Percentiles rank a stretch among this genome's conserved stretches.
Conservation (phyloP, 30 jellyfish, hydroid and myxozoan genomes). For the Aurelia coerulea region DNA sequence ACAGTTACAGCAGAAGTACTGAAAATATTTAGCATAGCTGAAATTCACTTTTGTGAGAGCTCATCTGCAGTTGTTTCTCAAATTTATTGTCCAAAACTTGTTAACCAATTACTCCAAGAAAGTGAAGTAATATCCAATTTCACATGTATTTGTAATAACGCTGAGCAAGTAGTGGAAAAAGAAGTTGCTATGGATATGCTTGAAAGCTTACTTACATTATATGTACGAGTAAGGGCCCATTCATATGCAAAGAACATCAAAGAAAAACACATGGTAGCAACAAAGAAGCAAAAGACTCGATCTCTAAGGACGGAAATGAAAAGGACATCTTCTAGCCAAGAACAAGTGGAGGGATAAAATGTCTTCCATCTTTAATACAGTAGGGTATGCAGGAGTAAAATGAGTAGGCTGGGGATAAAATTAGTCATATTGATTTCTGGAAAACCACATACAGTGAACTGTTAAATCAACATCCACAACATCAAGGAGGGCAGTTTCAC, state of each 20-base stretch:
- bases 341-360: constrained; percentile 9
- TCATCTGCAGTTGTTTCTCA: constrained; percentile 31
- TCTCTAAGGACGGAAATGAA: constrained; percentile 16
- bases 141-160: constrained; percentile 26
- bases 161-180: constrained; percentile 5
- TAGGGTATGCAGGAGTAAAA: too few relatives aligned
- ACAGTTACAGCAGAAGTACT: constrained; percentile 52
- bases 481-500: too few relatives aligned
- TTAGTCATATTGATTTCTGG: too few relatives aligned
- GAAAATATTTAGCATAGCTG: constrained; percentile 40
- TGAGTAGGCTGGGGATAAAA: too few relatives aligned
- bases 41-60: constrained; percentile 3
- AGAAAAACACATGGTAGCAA: constrained; percentile 38
- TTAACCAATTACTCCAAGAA: constrained; percentile 43
- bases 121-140: constrained; percentile 27
- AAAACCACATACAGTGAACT: too few relatives aligned
- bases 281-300: constrained; percentile 32
- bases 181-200: constrained; percentile 41
- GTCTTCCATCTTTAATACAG: not conserved
- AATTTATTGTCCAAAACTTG: constrained; percentile 15
- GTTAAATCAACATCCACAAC: too few relatives aligned
- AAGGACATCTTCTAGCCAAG: not conserved
- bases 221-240: constrained; percentile 23
- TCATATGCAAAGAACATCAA: constrained; percentile 21
- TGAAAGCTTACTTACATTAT: constrained; percentile 44